Percentiles rank a stretch among this genome's conserved stretches.
Conservation (phyloP, 2,888 invertebrate genomes). For the Oxycera nigricornis region DNA sequence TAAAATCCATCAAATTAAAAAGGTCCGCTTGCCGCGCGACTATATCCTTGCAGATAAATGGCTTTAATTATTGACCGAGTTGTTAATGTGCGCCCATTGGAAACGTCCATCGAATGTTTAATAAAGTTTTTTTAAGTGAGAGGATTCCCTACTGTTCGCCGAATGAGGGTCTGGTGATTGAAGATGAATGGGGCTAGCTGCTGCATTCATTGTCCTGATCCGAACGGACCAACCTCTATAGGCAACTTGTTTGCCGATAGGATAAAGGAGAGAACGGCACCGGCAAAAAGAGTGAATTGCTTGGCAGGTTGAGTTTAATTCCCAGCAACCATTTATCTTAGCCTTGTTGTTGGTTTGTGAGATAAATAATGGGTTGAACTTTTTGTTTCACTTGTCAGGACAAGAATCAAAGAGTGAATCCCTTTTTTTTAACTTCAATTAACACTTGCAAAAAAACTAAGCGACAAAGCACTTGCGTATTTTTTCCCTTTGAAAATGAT, state of each 20-base stretch:
- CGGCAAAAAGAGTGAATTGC: slow-evolving; percentile 11
- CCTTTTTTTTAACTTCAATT: slow-evolving; percentile 34
- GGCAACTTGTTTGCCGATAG: neutral
- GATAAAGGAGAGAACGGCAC: neutral
- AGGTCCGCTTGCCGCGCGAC: neutral
- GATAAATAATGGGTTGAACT: too few species aligned
- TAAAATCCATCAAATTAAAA: slow-evolving; percentile 33
- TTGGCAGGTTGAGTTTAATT: slow-evolving; percentile 37
- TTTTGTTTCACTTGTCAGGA: neutral
- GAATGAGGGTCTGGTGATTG: slow-evolving; percentile 15
- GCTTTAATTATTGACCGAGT: slow-evolving; percentile 44
- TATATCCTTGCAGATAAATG: slow-evolving; percentile 40
- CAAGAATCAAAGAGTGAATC: slow-evolving; percentile 21
- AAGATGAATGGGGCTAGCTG: slow-evolving; percentile 31
- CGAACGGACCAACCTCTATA: too few species aligned
- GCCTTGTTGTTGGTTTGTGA: neutral
- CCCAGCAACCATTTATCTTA: slow-evolving; percentile 31
- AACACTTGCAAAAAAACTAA: neutral
- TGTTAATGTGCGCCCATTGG: slow-evolving; percentile 45
- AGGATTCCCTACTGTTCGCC: neutral
- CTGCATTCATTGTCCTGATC: slow-evolving; percentile 7
- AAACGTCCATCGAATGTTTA: slow-evolving; percentile 43
- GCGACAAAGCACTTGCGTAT: too few species aligned
- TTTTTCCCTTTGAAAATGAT: too few species aligned
- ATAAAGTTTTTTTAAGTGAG: slow-evolving; percentile 32